Conservation (phyloP, 2,888 invertebrate genomes). For the Patella depressa region DNA sequence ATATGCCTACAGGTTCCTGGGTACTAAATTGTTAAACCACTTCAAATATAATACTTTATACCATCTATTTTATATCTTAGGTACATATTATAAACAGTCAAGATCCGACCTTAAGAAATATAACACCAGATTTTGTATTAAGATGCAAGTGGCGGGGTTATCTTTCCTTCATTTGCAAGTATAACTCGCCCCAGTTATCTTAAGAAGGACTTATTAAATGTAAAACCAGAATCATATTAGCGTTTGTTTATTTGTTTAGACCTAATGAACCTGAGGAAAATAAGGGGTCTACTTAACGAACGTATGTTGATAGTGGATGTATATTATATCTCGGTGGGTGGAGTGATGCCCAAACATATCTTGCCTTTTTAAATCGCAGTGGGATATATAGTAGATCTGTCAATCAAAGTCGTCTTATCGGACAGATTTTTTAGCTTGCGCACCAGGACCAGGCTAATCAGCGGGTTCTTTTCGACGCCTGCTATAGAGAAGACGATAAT, state of each 20-base stretch:
- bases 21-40: too few species aligned
- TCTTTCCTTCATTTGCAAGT: too few species aligned
- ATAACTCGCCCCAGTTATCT: too few species aligned
- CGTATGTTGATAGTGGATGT: background rate
- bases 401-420: background rate
- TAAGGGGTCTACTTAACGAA: background rate
- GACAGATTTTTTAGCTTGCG: background rate
- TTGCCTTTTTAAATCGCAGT: background rate
- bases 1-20: too few species aligned
- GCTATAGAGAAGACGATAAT: background rate
- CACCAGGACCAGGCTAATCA: conserved; percentile 9
- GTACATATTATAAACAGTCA: too few species aligned
- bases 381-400: conserved; percentile 4
- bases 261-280: background rate
- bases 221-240: background rate
- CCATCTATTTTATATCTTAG: too few species aligned
- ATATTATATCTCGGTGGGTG: conserved; percentile 4
- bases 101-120: too few species aligned
- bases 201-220: too few species aligned
- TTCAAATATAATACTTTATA: too few species aligned
- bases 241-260: conserved; percentile 8
- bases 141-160: too few species aligned
- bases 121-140: too few species aligned
- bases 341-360: conserved; percentile 5
- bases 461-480: conserved; percentile 9